These are phyloP conservation scores for Pseudomyrmex sp. DNA, from an alignment of 1,140 invertebrate species.

Conservation along the genomic window DNA sequence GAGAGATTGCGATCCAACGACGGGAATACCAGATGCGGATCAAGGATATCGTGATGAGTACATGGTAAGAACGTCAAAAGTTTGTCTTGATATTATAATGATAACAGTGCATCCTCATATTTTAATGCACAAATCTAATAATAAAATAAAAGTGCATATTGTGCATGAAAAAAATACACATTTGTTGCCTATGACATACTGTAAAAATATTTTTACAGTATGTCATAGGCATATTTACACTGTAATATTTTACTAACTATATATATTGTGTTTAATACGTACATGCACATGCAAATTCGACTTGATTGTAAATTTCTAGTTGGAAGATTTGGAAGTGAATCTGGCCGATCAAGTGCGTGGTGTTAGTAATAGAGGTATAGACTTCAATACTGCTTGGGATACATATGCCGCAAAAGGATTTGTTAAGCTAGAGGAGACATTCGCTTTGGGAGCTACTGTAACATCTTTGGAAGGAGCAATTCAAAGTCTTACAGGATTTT, in stretches of 20 bases:
- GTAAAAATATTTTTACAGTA: too few relatives aligned
- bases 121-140: background rate
- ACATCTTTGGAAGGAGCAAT: slow-evolving; percentile 94
- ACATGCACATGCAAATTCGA: too few relatives aligned
- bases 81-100: slow-evolving; percentile 41
- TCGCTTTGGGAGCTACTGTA: slow-evolving; percentile 91
- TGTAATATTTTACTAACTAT: too few relatives aligned
- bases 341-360: slow-evolving; percentile 97
- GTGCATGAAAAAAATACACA: too few relatives aligned
- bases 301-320: slow-evolving; percentile 84
- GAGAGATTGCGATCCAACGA: slow-evolving; percentile 98
- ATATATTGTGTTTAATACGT: too few relatives aligned
- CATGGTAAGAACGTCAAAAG: slow-evolving; percentile 85
- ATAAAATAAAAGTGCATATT: too few relatives aligned
- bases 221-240: too few relatives aligned
- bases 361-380: slow-evolving; percentile 82
- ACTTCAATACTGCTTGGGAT: slow-evolving; percentile 92
- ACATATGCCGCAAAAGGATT: slow-evolving; percentile 86
- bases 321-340: slow-evolving; percentile 97
- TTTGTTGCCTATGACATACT: too few relatives aligned
- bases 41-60: slow-evolving; percentile 95
- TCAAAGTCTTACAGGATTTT: slow-evolving; percentile 93
- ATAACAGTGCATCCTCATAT: background rate
- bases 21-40: slow-evolving; percentile 96
- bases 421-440: slow-evolving; percentile 95